Percentiles rank a stretch among this genome's conserved stretches.
phyloP scores from a whole-genome alignment of 2,888 invertebrate species.

The Liposcelis brunnea region DNA sequence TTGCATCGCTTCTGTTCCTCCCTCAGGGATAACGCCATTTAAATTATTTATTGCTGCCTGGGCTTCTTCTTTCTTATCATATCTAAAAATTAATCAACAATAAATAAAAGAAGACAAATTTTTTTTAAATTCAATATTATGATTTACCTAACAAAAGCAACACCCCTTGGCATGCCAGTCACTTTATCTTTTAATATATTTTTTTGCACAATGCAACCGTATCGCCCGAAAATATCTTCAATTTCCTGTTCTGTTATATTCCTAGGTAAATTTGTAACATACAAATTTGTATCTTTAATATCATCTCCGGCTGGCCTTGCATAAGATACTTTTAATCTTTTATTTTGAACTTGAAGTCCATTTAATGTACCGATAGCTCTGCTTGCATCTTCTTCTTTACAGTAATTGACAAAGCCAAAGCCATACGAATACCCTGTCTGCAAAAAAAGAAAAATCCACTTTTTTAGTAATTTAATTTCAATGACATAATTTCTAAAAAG shows the following conservation, averaged over 20 bases:
- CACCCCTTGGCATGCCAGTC: conserved; percentile 73
- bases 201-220: conserved; percentile 81
- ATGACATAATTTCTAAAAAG: too few relatives aligned
- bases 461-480: too few relatives aligned
- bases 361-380: conserved; percentile 76
- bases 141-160: conserved; percentile 75
- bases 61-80: conserved; percentile 73
- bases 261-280: conserved; percentile 81
- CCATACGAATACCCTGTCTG: conserved; percentile 92
- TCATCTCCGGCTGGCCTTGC: conserved; percentile 82
- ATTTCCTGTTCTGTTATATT: conserved; percentile 69
- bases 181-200: conserved; percentile 78
- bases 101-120: background rate
- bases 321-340: conserved; percentile 81
- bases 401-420: conserved; percentile 88
- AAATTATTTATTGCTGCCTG: conserved; percentile 74
- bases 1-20: conserved; percentile 63
- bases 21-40: conserved; percentile 70
- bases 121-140: background rate
- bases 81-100: conserved; percentile 33
- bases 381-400: conserved; percentile 65
- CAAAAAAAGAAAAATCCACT: conserved; percentile 16
- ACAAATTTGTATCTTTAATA: conserved; percentile 86
- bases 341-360: conserved; percentile 76
- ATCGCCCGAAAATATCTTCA: conserved; percentile 70